phyloP scores from a whole-genome alignment of 2,113 vertebrate genomes.

The Leptodactylus fuscus region DNA sequence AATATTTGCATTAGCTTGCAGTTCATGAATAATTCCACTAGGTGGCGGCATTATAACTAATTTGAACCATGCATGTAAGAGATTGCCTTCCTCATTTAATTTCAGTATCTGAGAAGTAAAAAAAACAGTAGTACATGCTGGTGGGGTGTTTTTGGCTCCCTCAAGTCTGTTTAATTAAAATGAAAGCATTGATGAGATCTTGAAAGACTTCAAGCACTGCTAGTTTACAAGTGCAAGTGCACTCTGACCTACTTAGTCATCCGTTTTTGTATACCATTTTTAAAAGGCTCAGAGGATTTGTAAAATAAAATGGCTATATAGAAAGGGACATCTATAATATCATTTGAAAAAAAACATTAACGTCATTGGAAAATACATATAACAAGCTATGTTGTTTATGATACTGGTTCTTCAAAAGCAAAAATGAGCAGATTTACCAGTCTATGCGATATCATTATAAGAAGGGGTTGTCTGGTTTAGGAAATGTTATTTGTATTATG shows the following conservation, averaged over 20 bases:
- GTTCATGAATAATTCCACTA: slow-evolving; percentile 1
- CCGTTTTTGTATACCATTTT: background rate
- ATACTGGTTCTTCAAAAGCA: no score
- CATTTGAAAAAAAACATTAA: no score
- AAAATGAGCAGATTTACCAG: no score
- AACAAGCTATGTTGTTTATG: no score
- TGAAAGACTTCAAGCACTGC: slow-evolving; percentile 30
- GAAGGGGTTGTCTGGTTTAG: no score
- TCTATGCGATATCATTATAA: no score
- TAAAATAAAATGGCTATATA: background rate
- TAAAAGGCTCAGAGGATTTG: background rate
- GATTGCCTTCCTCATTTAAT: background rate
- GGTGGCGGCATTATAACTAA: slow-evolving; percentile 9
- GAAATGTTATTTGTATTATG: no score
- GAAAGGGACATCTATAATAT: background rate
- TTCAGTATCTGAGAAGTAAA: background rate
- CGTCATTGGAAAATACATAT: background rate
- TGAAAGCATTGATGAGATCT: slow-evolving; percentile 35
- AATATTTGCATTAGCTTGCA: background rate
- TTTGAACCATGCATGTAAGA: background rate
- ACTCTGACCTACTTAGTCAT: slow-evolving; percentile 29
- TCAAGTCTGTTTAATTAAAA: slow-evolving; percentile 38
- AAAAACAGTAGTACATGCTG: background rate
- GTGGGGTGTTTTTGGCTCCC: slow-evolving; percentile 21
- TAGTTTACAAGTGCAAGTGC: slow-evolving; percentile 23